These are phyloP conservation scores for Hydrotaea cyrtoneurina DNA, from an alignment of 2,888 invertebrate species.

Conservation along the genomic window DNA sequence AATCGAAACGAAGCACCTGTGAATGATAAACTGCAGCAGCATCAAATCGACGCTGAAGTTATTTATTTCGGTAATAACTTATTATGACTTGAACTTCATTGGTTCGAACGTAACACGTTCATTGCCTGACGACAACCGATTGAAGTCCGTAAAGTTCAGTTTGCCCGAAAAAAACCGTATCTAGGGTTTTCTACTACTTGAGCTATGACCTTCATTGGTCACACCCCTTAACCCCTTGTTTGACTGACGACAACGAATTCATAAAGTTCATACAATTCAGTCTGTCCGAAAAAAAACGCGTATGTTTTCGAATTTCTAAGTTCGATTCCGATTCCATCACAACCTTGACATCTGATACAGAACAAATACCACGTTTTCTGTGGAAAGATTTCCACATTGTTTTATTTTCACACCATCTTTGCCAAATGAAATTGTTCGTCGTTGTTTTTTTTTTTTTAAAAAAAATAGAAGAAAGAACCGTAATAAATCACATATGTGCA, in stretches of 20 bases:
- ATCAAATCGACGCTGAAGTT: not conserved
- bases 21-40: slow-evolving; percentile 48
- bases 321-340: too few relatives aligned
- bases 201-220: not conserved
- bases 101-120: too few relatives aligned
- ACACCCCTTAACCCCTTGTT: too few relatives aligned
- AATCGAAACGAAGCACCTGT: slow-evolving; percentile 39
- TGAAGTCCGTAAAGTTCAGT: too few relatives aligned
- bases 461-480: too few relatives aligned
- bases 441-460: too few relatives aligned
- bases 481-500: slow-evolving; percentile 51
- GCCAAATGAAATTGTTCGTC: slow-evolving; percentile 35
- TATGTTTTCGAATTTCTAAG: too few relatives aligned
- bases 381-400: not conserved
- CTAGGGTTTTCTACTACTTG: not conserved
- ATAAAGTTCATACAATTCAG: not conserved
- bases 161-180: too few relatives aligned
- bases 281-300: too few relatives aligned
- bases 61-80: not conserved
- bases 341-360: slow-evolving; percentile 29
- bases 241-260: too few relatives aligned
- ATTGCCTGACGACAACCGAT: too few relatives aligned
- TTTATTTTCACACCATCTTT: slow-evolving; percentile 54
- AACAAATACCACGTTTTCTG: slow-evolving; percentile 47
- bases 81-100: too few relatives aligned